Conservation (phyloP, 2,797 vertebrate species). For the Pachyuromys duprasi region DNA sequence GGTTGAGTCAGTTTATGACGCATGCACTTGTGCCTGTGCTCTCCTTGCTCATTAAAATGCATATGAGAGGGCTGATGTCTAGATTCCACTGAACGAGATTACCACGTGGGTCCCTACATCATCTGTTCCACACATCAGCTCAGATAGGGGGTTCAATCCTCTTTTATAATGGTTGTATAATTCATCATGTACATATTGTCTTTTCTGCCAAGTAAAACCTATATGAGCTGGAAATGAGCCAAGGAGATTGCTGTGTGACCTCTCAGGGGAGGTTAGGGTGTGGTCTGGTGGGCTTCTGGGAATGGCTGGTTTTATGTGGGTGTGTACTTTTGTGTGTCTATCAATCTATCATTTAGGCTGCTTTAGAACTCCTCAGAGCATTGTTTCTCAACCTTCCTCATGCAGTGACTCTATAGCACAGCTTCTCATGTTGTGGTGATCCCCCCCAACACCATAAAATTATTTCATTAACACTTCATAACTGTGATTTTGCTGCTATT, state of each 20-base stretch:
- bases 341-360: neutral
- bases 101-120: neutral
- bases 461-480: neutral
- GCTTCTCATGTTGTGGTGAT: neutral
- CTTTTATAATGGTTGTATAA: neutral
- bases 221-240: conserved; percentile 31
- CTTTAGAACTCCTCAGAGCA: conserved; percentile 21
- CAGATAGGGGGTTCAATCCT: neutral
- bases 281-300: neutral
- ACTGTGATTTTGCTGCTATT: neutral
- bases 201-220: conserved; percentile 18
- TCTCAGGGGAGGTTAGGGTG: neutral
- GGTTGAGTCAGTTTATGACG: neutral
- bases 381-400: neutral
- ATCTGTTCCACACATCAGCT: neutral
- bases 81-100: neutral
- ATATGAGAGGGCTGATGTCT: neutral
- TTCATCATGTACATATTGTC: neutral
- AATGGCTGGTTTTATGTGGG: neutral
- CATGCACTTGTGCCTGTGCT: neutral
- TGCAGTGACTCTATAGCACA: neutral
- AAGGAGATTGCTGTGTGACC: neutral
- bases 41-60: neutral
- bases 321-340: neutral
- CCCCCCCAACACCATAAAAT: neutral